These are phyloP conservation scores for Molanna angustata DNA, from an alignment of 2,888 invertebrate genomes.

Conservation along the genomic window DNA sequence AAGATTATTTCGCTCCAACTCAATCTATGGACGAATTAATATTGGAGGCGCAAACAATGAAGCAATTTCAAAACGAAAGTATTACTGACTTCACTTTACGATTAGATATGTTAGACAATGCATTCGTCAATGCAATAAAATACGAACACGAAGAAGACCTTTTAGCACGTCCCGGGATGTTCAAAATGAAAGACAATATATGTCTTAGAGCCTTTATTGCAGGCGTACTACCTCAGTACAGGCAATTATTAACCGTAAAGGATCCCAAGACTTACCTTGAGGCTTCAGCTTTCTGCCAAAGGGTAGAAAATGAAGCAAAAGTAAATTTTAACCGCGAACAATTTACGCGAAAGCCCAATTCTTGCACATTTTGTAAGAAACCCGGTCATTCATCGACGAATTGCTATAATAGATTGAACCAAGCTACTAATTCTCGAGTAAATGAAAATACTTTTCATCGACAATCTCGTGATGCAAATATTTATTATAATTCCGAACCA, in stretches of 20 bases:
- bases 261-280: not conserved
- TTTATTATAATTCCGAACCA: no score
- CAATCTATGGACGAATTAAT: constrained; percentile 3
- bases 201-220: not conserved
- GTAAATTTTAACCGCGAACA: not conserved
- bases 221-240: not conserved
- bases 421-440: no score
- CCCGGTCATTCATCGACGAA: no score
- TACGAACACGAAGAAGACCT: constrained; percentile 1
- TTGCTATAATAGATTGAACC: no score
- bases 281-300: constrained; percentile 4
- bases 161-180: not conserved
- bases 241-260: not conserved
- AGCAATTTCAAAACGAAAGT: constrained; percentile 1
- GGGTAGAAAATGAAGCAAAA: constrained; percentile 4
- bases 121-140: constrained; percentile 1
- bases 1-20: not conserved
- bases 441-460: no score
- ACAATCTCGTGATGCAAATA: no score
- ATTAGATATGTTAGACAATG: constrained; percentile 1
- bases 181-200: no score
- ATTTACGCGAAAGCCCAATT: no score
- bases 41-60: not conserved
- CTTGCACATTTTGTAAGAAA: no score
- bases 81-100: constrained; percentile 10